Percentiles rank a stretch among this genome's conserved stretches.
These are phyloP conservation scores for Drosophila nigricruria DNA, from an alignment of 2,888 invertebrate genomes.

Conservation along the genomic window DNA sequence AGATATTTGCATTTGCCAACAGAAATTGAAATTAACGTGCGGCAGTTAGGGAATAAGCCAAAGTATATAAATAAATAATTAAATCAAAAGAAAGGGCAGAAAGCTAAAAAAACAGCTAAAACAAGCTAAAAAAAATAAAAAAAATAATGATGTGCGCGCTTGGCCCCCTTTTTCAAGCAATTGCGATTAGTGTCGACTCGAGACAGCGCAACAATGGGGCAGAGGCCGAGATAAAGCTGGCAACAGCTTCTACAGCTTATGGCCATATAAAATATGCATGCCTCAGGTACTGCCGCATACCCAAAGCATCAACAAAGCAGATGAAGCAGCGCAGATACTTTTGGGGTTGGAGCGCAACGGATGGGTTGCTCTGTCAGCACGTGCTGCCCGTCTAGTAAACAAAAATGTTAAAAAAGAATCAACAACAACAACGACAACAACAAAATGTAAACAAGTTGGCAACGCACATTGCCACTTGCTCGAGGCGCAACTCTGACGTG, in stretches of 20 bases:
- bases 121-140: slow-evolving; percentile 24
- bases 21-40: slow-evolving; percentile 70
- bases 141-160: slow-evolving; percentile 49
- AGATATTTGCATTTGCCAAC: slow-evolving; percentile 36
- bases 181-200: slow-evolving; percentile 56
- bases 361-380: slow-evolving; percentile 63
- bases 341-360: slow-evolving; percentile 26
- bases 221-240: slow-evolving; percentile 29
- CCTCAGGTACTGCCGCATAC: slow-evolving; percentile 48
- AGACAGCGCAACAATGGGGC: slow-evolving; percentile 27
- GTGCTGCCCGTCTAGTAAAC: slow-evolving; percentile 77
- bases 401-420: slow-evolving; percentile 53
- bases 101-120: slow-evolving; percentile 2
- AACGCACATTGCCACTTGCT: slow-evolving; percentile 41
- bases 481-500: slow-evolving; percentile 33
- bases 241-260: slow-evolving; percentile 47
- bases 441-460: slow-evolving; percentile 62
- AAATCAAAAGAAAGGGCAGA: slow-evolving; percentile 26
- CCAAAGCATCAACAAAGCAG: slow-evolving; percentile 34
- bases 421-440: slow-evolving; percentile 27
- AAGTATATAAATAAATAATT: slow-evolving; percentile 66
- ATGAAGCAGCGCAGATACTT: slow-evolving; percentile 1
- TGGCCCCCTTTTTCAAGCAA: slow-evolving; percentile 41
- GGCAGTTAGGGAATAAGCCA: slow-evolving; percentile 62
- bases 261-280: slow-evolving; percentile 73